Base-by-base conservation (phyloP, 1,140 invertebrate genomes). In the Sycophaga agraensis region DNA sequence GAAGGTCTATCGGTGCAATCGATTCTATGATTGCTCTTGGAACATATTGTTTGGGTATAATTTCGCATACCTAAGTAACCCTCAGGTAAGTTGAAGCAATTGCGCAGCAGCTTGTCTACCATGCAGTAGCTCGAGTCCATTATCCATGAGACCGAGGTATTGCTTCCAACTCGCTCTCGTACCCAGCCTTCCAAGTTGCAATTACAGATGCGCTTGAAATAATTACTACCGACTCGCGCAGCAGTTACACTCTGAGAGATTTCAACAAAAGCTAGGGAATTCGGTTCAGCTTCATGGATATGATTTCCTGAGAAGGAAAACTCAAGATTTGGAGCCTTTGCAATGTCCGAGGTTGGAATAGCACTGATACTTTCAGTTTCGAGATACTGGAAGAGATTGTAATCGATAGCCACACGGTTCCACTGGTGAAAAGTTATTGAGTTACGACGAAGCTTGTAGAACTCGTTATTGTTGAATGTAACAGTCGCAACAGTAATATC, bases 251-350 rank as follows among this genome's bases (percentile, higher is more conserved):
- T 73, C 53, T 82, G 80, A 11, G 84, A 79, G 39, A 84, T 75
- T 2, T 83, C 80, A 2, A 86, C 75, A 64, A 88, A 87, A 34
- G 70, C 80, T 5, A 88, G 72, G 8, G 86, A 84, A 31, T 80
- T 77, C 2, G 77, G 63, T 21, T 77, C 70, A 6, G 83, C 75
- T 1, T 82, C 79, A 56, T 83, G 78, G 5, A 89, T 80, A 66
- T 84, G 84, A 67, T 90, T 89, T 24, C 84, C 83, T 14, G 76
- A 78, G 68, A 89, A 89, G 6, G 82, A 78, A 55, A 89, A 84
- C 64, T 85, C 83, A 28, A 82, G 68, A 21, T 77, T 71, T 0
- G 81, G 68, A 8, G 56, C 17, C 21, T 58, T 63, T 51, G 81
- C 69, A 14, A 70, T 64, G 61, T 76, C 69, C 58, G 75, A 61